Percentiles rank a stretch among this genome's conserved stretches.
Evolutionary conservation across 2,797 vertebrate genomes (phyloP).

Genomic region (Iguana delicatissima): DNA sequence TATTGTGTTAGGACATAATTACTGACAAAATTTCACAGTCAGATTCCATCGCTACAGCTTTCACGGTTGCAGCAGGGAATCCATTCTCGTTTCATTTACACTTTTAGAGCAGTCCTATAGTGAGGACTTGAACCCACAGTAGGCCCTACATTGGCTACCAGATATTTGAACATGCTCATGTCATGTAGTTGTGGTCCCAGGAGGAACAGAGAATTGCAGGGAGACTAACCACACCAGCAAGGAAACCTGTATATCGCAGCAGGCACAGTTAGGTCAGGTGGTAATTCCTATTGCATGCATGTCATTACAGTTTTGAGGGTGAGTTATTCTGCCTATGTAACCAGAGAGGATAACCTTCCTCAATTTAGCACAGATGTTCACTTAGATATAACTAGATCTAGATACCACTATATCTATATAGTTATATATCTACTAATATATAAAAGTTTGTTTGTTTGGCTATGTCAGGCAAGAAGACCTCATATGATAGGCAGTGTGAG

Average conservation of each 20-base stretch:
- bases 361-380: background rate
- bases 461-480: too few relatives aligned
- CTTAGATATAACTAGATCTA: too few relatives aligned
- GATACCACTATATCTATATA: too few relatives aligned
- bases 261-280: background rate
- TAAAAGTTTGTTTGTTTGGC: too few relatives aligned
- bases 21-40: background rate
- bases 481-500: too few relatives aligned
- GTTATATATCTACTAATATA: too few relatives aligned
- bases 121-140: background rate
- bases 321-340: background rate
- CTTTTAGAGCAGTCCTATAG: background rate
- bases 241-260: background rate
- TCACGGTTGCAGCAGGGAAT: background rate
- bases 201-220: background rate
- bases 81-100: background rate
- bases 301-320: background rate
- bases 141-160: background rate
- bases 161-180: background rate
- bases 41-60: background rate
- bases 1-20: background rate
- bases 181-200: background rate
- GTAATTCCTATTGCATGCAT: background rate
- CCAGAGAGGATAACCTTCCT: too few relatives aligned
- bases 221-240: background rate